Evolutionary conservation across 2,113 vertebrate species (phyloP).

Genomic region (Dinomys branickii): DNA sequence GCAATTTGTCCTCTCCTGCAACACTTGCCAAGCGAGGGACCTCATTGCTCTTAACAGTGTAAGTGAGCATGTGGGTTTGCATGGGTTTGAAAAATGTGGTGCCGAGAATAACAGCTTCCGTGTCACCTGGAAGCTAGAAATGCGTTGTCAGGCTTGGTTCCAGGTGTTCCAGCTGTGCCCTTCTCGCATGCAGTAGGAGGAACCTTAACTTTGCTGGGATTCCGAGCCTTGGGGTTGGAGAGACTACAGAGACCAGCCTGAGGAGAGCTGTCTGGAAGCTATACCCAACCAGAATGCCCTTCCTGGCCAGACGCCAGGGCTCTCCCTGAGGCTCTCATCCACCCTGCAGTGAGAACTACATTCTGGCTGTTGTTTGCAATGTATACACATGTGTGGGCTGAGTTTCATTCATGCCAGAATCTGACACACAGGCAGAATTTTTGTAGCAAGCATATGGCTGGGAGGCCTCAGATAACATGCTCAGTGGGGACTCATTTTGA

Average conservation of each 20-base stretch:
- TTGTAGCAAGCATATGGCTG: constrained; percentile 81
- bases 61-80: rapidly evolving
- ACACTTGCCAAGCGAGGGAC: not conserved
- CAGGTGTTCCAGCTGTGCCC: not conserved
- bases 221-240: not conserved
- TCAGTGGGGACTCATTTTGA: constrained; percentile 67
- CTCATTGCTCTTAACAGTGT: too few species aligned
- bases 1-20: not conserved
- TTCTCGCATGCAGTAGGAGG: not conserved
- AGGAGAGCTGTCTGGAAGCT: not conserved
- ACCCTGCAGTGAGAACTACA: constrained; percentile 51
- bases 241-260: not conserved
- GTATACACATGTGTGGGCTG: constrained; percentile 62
- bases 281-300: constrained; percentile 32
- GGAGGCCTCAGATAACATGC: constrained; percentile 67
- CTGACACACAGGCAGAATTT: constrained; percentile 77
- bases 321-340: constrained; percentile 24
- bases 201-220: not conserved
- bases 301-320: constrained; percentile 52
- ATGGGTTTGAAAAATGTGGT: not conserved
- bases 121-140: not conserved
- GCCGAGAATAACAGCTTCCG: not conserved
- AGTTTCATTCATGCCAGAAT: constrained; percentile 75
- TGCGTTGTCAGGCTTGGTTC: not conserved
- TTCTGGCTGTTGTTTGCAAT: constrained; percentile 65